Percentiles rank a stretch among this genome's conserved stretches.
Evolutionary conservation across 2,888 invertebrate genomes (phyloP).

Genomic region (Drosophila hamatofila): DNA sequence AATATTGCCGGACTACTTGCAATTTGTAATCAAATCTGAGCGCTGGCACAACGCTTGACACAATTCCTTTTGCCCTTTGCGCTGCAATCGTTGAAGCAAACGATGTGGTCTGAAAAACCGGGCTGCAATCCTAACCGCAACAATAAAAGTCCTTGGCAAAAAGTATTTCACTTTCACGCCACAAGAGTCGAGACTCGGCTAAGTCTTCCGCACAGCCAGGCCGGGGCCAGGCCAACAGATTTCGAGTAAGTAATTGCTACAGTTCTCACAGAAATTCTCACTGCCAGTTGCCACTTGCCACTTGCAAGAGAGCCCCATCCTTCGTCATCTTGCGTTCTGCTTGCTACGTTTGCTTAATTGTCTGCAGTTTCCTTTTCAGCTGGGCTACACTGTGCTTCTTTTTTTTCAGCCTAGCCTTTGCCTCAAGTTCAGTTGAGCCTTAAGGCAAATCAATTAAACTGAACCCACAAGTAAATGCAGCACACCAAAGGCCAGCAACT

Average conservation of each 20-base stretch:
- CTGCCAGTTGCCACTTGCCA: slow-evolving; percentile 27
- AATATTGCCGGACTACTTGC: slow-evolving; percentile 17
- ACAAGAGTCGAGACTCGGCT: slow-evolving; percentile 57
- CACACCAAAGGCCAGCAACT: slow-evolving; percentile 22
- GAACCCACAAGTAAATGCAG: slow-evolving; percentile 54
- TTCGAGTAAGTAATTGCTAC: slow-evolving; percentile 76
- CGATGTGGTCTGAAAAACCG: not conserved
- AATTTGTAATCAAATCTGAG: slow-evolving; percentile 57
- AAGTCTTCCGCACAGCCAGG: slow-evolving; percentile 26
- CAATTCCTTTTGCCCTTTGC: slow-evolving; percentile 47
- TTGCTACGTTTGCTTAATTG: slow-evolving; percentile 66
- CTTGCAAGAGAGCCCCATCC: slow-evolving; percentile 2
- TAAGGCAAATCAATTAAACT: slow-evolving; percentile 76
- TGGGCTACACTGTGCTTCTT: slow-evolving; percentile 26
- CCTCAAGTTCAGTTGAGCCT: slow-evolving; percentile 55
- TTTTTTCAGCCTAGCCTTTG: slow-evolving; percentile 27
- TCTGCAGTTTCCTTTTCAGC: slow-evolving; percentile 71
- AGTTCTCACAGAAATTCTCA: slow-evolving; percentile 52
- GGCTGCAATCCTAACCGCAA: slow-evolving; percentile 54
- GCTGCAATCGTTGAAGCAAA: slow-evolving; percentile 45
- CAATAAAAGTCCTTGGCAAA: slow-evolving; percentile 74
- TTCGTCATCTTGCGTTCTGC: not conserved
- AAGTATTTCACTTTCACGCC: slow-evolving; percentile 75
- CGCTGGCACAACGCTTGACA: slow-evolving; percentile 63
- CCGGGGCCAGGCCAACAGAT: slow-evolving; percentile 55